Conservation (phyloP, 2,888 invertebrate genomes). For the Stratiomys singularior region DNA sequence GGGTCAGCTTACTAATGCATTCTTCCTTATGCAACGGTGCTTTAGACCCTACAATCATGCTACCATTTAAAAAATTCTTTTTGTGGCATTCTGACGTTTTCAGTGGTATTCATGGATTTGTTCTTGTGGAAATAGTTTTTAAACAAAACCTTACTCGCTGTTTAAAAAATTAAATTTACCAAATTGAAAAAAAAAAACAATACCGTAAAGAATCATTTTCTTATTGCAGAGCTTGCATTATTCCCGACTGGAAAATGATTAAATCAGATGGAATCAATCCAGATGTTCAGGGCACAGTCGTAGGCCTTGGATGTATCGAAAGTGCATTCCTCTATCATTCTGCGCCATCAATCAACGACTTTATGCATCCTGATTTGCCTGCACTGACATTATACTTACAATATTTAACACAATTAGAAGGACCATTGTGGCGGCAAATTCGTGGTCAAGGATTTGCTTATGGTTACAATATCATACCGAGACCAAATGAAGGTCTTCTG, state of each 20-base stretch:
- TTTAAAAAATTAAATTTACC: too few species aligned
- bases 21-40: too few species aligned
- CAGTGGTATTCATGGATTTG: too few species aligned
- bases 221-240: slow-evolving; percentile 47
- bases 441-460: slow-evolving; percentile 89
- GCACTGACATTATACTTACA: slow-evolving; percentile 82
- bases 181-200: too few species aligned
- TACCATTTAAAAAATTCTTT: too few species aligned
- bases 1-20: too few species aligned
- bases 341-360: slow-evolving; percentile 74
- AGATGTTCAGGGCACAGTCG: slow-evolving; percentile 71
- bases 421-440: slow-evolving; percentile 89
- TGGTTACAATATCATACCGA: slow-evolving; percentile 74
- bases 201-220: too few species aligned
- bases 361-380: slow-evolving; percentile 73
- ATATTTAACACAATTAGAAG: slow-evolving; percentile 75
- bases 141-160: too few species aligned
- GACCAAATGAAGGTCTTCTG: slow-evolving; percentile 76
- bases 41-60: too few species aligned
- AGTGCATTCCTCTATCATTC: slow-evolving; percentile 78
- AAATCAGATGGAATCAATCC: slow-evolving; percentile 60
- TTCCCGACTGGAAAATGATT: slow-evolving; percentile 57
- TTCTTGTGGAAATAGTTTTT: too few species aligned
- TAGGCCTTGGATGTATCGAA: slow-evolving; percentile 85
- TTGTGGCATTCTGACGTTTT: too few species aligned